Evolutionary conservation across 1,140 invertebrate species (phyloP), one percentile per base, ranked within the genome.

Genomic region (Cotesia chilonis): DNA sequence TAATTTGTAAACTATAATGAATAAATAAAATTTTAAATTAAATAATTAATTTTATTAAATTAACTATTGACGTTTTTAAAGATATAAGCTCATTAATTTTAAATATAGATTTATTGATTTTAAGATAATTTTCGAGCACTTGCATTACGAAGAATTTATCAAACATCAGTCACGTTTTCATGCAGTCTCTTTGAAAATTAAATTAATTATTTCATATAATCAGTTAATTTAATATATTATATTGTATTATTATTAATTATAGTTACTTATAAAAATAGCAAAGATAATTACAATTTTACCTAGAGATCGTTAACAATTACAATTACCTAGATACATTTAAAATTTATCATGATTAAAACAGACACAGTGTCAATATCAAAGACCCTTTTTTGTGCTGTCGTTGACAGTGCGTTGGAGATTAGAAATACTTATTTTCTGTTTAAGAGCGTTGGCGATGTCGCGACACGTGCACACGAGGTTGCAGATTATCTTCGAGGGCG

Each of bases 401-500:
- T 82, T 85, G 6, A 78, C 60, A 66, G 76, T 80, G 4, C 70
- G 65, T 66, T 73, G 71, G 41, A 73, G 71, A 72, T 74, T 79
- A 17, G 68, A 79, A 54, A 81, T 74, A 35, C 74, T 78, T 7
- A 82, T 54, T 61, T 74, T 79, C 9, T 78, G 77, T 60, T 79
- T 78, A 12, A 82, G 52, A 68, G 76, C 81, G 67, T 79, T 75
- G 66, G 79, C 82, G 17, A 79, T 69, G 35, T 87, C 84, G 63
- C 81, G 85, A 14, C 82, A 76, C n/a, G 80, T 78, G 41, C 69
- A 79, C 4, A 78, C 78, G 12, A 87, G 71, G 80, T 89, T 88
- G 64, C 71, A 85, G 70, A 88, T 73, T 14, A 89, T 89, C 36
- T 85, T 73, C 10, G 85, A 86, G 0, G 93, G 94, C 57, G 91